Conservation (phyloP, 2,888 invertebrate species). For the Apoderus coryli region DNA sequence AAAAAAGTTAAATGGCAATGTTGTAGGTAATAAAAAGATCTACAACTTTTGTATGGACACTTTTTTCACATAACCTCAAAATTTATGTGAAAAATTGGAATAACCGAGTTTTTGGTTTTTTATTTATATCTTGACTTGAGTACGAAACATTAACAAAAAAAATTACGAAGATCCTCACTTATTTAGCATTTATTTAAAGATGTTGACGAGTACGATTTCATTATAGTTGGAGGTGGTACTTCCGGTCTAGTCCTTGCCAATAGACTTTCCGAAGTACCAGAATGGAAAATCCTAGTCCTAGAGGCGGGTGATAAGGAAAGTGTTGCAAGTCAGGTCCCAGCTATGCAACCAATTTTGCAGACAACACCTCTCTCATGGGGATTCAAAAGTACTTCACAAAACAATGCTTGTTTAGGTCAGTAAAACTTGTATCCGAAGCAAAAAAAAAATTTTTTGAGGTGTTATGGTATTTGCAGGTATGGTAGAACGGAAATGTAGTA, state of each 20-base stretch:
- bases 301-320: constrained; percentile 38
- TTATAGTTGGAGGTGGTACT: constrained; percentile 34
- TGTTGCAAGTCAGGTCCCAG: constrained; percentile 34
- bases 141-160: too few relatives aligned
- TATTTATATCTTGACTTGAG: too few relatives aligned
- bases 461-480: constrained; percentile 17
- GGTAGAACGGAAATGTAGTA: constrained; percentile 21
- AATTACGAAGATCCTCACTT: too few relatives aligned
- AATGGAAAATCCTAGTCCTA: constrained; percentile 35
- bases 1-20: too few relatives aligned
- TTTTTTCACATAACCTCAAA: too few relatives aligned
- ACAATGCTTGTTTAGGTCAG: constrained; percentile 36
- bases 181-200: constrained; percentile 21
- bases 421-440: too few relatives aligned
- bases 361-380: constrained; percentile 42
- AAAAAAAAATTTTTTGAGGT: not conserved
- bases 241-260: constrained; percentile 36
- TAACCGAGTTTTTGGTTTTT: too few relatives aligned
- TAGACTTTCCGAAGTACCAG: constrained; percentile 33
- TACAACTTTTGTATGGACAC: too few relatives aligned
- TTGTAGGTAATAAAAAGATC: too few relatives aligned
- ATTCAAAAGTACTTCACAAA: constrained; percentile 39
- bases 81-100: too few relatives aligned
- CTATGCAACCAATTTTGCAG: constrained; percentile 30
- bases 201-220: constrained; percentile 31